Conservation (phyloP, 2,797 vertebrate genomes). For the Miichthys miiuy region DNA sequence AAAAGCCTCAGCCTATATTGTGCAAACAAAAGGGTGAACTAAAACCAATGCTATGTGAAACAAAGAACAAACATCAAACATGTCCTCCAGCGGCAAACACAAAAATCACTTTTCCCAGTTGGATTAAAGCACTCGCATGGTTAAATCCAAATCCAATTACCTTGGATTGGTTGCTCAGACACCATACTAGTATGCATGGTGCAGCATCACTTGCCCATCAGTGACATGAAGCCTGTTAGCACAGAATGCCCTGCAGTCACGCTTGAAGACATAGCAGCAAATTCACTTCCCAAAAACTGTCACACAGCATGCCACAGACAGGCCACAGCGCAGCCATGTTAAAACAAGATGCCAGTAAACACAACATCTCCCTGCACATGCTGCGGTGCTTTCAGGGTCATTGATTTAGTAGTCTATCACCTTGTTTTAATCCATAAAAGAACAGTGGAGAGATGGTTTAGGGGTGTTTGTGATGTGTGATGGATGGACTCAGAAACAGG, state of each 20-base stretch:
- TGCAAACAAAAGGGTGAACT: slow-evolving; percentile 18
- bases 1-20: slow-evolving; percentile 5
- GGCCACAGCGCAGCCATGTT: background rate
- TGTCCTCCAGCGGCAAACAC: slow-evolving; percentile 18
- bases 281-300: slow-evolving; percentile 1
- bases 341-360: background rate
- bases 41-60: slow-evolving; percentile 21
- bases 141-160: slow-evolving; percentile 47
- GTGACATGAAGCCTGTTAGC: slow-evolving; percentile 6
- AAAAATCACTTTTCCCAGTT: slow-evolving; percentile 21
- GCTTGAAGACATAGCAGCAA: slow-evolving; percentile 19
- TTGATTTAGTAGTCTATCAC: background rate
- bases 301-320: background rate
- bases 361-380: background rate
- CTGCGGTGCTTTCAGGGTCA: background rate
- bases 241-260: slow-evolving; percentile 13
- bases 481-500: background rate
- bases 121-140: slow-evolving; percentile 26
- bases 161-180: slow-evolving; percentile 18
- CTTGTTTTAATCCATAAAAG: background rate
- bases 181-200: background rate
- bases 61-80: slow-evolving; percentile 24
- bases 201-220: slow-evolving; percentile 18
- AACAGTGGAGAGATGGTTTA: background rate
- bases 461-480: background rate